Evolutionary conservation across 2,888 invertebrate genomes (phyloP).

Genomic region (Eudiplozoon nipponicum): DNA sequence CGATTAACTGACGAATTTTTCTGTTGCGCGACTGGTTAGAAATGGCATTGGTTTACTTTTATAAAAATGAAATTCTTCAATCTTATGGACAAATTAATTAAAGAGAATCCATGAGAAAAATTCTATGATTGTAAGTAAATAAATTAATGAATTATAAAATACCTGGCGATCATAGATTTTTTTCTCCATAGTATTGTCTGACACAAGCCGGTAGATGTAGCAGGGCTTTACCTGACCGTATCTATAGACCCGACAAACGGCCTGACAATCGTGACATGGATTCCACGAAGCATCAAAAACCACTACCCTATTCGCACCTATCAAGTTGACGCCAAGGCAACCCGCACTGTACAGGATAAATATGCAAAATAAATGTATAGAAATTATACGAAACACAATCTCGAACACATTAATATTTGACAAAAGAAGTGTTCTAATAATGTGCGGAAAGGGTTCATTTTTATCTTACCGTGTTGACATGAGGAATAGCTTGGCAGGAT

Average conservation of each 20-base stretch:
- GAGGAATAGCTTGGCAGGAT: slow-evolving; percentile 55
- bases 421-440: slow-evolving; percentile 1
- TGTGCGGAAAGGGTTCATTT: too few relatives aligned
- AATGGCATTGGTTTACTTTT: too few relatives aligned
- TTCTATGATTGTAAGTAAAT: neutral
- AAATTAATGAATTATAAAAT: neutral
- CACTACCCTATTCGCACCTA: slow-evolving; percentile 80
- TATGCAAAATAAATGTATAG: too few relatives aligned
- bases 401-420: too few relatives aligned
- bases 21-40: too few relatives aligned
- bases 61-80: too few relatives aligned
- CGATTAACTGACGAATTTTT: too few relatives aligned
- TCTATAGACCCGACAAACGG: slow-evolving; percentile 68
- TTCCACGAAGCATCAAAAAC: slow-evolving; percentile 97
- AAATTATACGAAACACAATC: too few relatives aligned
- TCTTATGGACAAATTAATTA: too few relatives aligned
- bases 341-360: slow-evolving; percentile 38
- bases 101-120: neutral
- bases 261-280: slow-evolving; percentile 61
- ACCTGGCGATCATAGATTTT: slow-evolving; percentile 74
- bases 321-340: slow-evolving; percentile 72
- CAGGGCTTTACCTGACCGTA: slow-evolving; percentile 76
- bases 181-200: slow-evolving; percentile 78
- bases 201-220: slow-evolving; percentile 72
- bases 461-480: slow-evolving; percentile 46